Percentiles rank a stretch among this genome's conserved stretches.
These are phyloP conservation scores for Carposina sasakii DNA, from an alignment of 1,140 invertebrate genomes.

Conservation along the genomic window DNA sequence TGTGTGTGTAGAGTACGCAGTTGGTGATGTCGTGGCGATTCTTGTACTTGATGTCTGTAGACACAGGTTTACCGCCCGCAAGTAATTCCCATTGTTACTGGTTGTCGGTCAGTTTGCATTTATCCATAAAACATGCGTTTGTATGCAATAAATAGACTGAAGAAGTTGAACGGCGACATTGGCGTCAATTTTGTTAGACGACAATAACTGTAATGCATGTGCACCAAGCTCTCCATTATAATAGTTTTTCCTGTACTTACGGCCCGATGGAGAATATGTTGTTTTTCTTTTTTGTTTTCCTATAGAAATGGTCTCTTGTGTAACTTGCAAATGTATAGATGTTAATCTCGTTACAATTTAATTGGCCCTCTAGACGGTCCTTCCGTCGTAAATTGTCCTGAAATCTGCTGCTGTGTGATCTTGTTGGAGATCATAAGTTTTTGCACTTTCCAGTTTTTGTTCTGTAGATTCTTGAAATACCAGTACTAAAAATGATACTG, in stretches of 20 bases:
- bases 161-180: constrained; percentile 30
- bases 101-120: constrained; percentile 43
- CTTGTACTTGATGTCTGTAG: constrained; percentile 37
- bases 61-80: constrained; percentile 23
- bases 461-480: constrained; percentile 16
- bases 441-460: constrained; percentile 14
- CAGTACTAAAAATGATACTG: constrained; percentile 16
- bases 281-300: constrained; percentile 25
- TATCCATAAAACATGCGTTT: constrained; percentile 41
- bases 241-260: constrained; percentile 30
- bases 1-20: constrained; percentile 21
- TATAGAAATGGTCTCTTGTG: constrained; percentile 21
- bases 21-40: constrained; percentile 18
- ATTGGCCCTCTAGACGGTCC: neutral
- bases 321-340: constrained; percentile 14
- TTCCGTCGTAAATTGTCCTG: neutral
- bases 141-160: constrained; percentile 20
- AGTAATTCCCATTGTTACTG: constrained; percentile 43
- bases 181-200: constrained; percentile 27
- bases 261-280: constrained; percentile 32
- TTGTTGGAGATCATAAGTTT: constrained; percentile 9
- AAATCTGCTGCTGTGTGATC: neutral
- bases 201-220: constrained; percentile 20
- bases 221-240: constrained; percentile 27
- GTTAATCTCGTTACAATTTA: constrained; percentile 14